Conservation (phyloP, 2,888 invertebrate genomes). For the Nemotelus nigrinus region DNA sequence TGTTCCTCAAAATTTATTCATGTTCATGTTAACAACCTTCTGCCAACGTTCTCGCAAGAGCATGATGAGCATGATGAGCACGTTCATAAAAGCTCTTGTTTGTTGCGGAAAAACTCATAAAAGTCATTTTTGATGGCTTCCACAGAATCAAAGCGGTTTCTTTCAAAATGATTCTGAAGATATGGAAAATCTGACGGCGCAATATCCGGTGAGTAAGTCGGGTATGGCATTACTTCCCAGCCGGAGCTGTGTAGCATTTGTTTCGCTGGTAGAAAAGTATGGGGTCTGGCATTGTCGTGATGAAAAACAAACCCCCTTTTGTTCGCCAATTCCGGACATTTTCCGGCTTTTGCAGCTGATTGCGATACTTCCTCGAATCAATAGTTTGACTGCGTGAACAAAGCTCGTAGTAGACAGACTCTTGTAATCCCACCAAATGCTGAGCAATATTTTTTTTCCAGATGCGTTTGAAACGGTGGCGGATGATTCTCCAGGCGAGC, state of each 20-base stretch:
- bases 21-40: no score
- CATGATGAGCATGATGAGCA: no score
- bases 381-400: background rate
- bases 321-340: conserved; percentile 7
- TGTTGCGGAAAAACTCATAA: conserved; percentile 2
- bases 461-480: background rate
- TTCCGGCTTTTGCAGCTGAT: background rate
- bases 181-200: conserved; percentile 5
- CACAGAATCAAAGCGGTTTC: background rate
- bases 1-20: no score
- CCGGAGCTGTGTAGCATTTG: background rate
- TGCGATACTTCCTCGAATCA: background rate
- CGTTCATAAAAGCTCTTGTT: no score
- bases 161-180: conserved; percentile 17
- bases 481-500: background rate
- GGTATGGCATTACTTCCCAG: background rate
- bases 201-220: background rate
- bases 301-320: background rate
- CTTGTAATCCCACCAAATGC: conserved; percentile 12
- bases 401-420: background rate
- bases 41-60: no score
- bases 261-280: background rate
- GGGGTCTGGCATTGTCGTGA: conserved; percentile 6
- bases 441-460: background rate
- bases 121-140: background rate